Evolutionary conservation across 2,888 invertebrate species (phyloP).

Genomic region (Plemyria rubiginata): DNA sequence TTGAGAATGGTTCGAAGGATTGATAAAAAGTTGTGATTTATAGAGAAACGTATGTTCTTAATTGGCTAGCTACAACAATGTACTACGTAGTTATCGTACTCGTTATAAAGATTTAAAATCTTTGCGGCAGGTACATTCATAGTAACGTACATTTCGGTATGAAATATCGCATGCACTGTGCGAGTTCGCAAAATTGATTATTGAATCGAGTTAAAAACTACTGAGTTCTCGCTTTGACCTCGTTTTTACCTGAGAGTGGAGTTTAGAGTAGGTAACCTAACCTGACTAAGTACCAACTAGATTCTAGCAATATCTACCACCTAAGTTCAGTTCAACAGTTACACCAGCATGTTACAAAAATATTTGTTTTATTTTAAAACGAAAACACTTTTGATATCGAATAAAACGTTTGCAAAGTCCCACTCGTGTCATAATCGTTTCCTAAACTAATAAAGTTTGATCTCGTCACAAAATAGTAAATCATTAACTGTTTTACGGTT

Average conservation of each 20-base stretch:
- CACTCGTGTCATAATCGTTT: conserved; percentile 47
- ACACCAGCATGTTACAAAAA: conserved; percentile 4
- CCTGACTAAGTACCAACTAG: conserved; percentile 11
- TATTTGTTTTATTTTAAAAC: conserved; percentile 22
- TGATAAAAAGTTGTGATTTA: conserved; percentile 24
- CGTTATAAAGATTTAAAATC: not conserved
- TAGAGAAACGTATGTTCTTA: conserved; percentile 14
- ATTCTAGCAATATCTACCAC: too few species aligned
- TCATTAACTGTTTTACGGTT: conserved; percentile 45
- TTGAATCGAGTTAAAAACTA: conserved; percentile 82
- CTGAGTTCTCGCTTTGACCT: conserved; percentile 45
- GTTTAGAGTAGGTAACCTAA: too few species aligned
- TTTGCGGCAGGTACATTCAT: not conserved
- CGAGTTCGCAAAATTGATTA: conserved; percentile 75
- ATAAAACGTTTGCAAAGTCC: conserved; percentile 40
- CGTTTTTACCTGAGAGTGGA: conserved; percentile 59
- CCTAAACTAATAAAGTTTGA: conserved; percentile 50
- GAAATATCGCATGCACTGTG: conserved; percentile 44
- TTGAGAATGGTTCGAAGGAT: conserved; percentile 13
- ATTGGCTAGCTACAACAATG: conserved; percentile 17
- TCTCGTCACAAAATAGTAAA: conserved; percentile 43
- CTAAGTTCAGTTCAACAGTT: not conserved
- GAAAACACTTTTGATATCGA: conserved; percentile 37
- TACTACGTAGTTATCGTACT: not conserved
- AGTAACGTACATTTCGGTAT: not conserved